These are phyloP conservation scores for Drosophila robusta DNA, from an alignment of 2,888 invertebrate species.

Conservation along the genomic window DNA sequence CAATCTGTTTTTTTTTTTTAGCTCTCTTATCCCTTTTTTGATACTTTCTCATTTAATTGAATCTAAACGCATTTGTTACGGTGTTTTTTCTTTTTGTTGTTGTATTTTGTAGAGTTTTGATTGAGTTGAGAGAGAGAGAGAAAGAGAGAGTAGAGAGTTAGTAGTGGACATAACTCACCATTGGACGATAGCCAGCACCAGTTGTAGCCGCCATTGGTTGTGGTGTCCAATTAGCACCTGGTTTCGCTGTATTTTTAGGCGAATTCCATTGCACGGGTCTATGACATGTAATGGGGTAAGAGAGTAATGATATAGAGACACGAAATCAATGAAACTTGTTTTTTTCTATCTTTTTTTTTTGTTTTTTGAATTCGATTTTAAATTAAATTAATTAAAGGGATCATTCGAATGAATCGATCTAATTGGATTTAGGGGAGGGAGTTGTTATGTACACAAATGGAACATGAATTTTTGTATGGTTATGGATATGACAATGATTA, in stretches of 20 bases:
- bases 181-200: constrained; percentile 94
- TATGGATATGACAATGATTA: constrained; percentile 7
- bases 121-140: constrained; percentile 54
- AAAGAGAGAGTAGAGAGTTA: constrained; percentile 67
- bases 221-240: constrained; percentile 92
- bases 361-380: constrained; percentile 39
- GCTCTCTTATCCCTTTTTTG: constrained; percentile 23
- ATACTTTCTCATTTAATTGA: constrained; percentile 16
- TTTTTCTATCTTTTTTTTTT: neutral
- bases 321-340: constrained; percentile 66
- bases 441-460: constrained; percentile 55
- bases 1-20: neutral
- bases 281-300: constrained; percentile 81
- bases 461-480: constrained; percentile 37
- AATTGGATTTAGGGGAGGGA: constrained; percentile 21
- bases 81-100: constrained; percentile 21
- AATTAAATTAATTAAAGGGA: constrained; percentile 39
- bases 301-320: constrained; percentile 78
- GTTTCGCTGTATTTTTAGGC: constrained; percentile 93
- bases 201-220: constrained; percentile 96
- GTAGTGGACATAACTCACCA: constrained; percentile 87
- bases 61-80: constrained; percentile 15
- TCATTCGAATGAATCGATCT: constrained; percentile 46
- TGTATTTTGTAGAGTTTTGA: constrained; percentile 39
- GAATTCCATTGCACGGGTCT: constrained; percentile 97